Evolutionary conservation across 2,888 invertebrate genomes (phyloP).

Genomic region (Himalopsyche anomala): DNA sequence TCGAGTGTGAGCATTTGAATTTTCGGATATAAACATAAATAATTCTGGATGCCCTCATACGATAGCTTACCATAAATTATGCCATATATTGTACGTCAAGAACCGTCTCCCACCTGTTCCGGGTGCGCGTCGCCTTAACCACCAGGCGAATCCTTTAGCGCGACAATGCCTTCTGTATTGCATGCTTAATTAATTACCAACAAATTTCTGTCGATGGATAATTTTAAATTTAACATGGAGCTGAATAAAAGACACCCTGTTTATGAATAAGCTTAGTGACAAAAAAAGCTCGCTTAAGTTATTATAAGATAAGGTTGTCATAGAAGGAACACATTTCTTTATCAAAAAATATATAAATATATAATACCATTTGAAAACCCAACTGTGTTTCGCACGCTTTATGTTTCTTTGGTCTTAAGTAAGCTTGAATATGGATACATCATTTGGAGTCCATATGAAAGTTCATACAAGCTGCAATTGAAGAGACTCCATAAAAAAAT

Average conservation of each 20-base stretch:
- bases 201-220: constrained; percentile 52
- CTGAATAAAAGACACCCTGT: not conserved
- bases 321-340: not conserved
- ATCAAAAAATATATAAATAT: too few relatives aligned
- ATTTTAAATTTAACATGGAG: constrained; percentile 57
- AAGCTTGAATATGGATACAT: too few relatives aligned
- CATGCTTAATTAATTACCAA: constrained; percentile 54
- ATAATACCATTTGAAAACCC: too few relatives aligned
- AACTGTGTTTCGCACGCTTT: too few relatives aligned
- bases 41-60: not conserved
- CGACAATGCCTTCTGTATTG: constrained; percentile 44
- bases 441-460: too few relatives aligned
- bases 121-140: constrained; percentile 44
- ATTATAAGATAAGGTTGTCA: not conserved
- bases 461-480: too few relatives aligned
- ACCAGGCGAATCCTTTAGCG: constrained; percentile 19
- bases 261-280: constrained; percentile 2
- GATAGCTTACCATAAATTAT: constrained; percentile 43
- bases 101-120: constrained; percentile 53
- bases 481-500: too few relatives aligned
- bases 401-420: too few relatives aligned
- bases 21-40: not conserved
- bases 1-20: not conserved
- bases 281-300: not conserved
- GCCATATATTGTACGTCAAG: not conserved